Base-by-base conservation (phyloP, 2,797 vertebrate genomes). In the Telmatherina bonti region DNA sequence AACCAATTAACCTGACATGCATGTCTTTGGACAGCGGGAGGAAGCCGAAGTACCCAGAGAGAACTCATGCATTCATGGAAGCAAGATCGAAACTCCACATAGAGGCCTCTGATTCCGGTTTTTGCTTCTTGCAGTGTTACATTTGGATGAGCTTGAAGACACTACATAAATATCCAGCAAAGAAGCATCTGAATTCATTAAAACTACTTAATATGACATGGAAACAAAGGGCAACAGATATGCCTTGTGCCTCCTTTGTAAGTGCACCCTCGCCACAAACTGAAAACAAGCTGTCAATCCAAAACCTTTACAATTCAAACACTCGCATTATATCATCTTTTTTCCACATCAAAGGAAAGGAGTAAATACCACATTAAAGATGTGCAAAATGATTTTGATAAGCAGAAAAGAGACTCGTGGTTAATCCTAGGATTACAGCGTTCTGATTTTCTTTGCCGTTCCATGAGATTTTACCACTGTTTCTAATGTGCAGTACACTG, bases 401-500 rank as follows among this genome's bases (percentile, higher is more conserved):
- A 74, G 66, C 63, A 70, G 62, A 60, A 68, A 70, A 51, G n/a
- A 62, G 36, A 57, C 49, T 66, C 31, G 30, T 62, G 58, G 54
- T 74, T 74, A 76, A 84, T 82, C 71, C 70, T 13, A 63, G 61
- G 65, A 78, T 84, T 79, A 73, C 13, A 79, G 55, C 16, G 43
- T 59, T 57, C 53, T 69, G 36, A 38, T 69, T 71, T 61, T 29
- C 31, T 57, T n/a, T 16, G 27, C 55, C 41, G 41, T 81, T 72
- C 62, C 56, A 43, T 52, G 33, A 59, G 78, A 65, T 77, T 59
- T 33, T 31, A 57, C 67, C 47, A 45, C 57, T 45, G 41, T 63
- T 71, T 70, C 33, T 31, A 66, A 54, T 61, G 67, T 78, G 72
- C 66, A 35, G 51, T 27, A 12, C 16, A 54, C 30, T 11, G 55